Percentiles rank a stretch among this genome's conserved stretches.
Conservation (phyloP, 2,113 vertebrate genomes). For the Beaufortia kweichowensis region DNA sequence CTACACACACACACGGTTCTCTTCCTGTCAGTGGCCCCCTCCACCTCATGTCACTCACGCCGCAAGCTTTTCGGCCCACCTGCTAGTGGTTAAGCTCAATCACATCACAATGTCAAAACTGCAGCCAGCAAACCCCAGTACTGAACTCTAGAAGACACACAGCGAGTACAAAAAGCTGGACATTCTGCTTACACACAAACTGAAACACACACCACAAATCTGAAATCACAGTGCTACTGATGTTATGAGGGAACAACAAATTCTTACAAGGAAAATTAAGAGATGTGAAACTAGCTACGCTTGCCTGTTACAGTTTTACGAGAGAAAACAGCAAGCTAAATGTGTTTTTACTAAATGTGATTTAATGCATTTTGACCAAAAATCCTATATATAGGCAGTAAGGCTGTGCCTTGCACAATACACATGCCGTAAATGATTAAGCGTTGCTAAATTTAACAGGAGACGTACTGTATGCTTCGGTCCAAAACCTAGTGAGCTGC, state of each 20-base stretch:
- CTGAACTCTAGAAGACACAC: constrained; percentile 19
- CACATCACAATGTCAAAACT: constrained; percentile 61
- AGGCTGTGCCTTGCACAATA: not conserved
- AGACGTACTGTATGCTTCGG: not conserved
- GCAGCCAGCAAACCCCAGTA: constrained; percentile 34
- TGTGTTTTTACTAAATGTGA: not conserved
- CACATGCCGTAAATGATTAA: constrained; percentile 8
- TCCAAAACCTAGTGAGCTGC: too few relatives aligned
- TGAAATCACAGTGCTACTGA: not conserved
- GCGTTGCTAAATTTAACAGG: not conserved
- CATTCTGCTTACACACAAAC: constrained; percentile 10
- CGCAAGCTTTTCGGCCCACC: constrained; percentile 70
- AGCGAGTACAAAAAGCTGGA: not conserved
- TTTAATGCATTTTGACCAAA: not conserved
- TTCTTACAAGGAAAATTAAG: not conserved
- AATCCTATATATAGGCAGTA: not conserved
- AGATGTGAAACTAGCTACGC: not conserved
- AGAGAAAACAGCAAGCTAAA: not conserved
- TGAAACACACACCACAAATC: not conserved
- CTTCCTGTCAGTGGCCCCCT: constrained; percentile 33
- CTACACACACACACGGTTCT: constrained; percentile 40
- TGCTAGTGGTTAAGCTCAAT: constrained; percentile 75
- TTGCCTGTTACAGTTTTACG: not conserved
- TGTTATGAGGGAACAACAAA: too few relatives aligned
- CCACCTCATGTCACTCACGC: constrained; percentile 63